Evolutionary conservation across 1,140 invertebrate species (phyloP).

Genomic region (Camponotus vicinus): DNA sequence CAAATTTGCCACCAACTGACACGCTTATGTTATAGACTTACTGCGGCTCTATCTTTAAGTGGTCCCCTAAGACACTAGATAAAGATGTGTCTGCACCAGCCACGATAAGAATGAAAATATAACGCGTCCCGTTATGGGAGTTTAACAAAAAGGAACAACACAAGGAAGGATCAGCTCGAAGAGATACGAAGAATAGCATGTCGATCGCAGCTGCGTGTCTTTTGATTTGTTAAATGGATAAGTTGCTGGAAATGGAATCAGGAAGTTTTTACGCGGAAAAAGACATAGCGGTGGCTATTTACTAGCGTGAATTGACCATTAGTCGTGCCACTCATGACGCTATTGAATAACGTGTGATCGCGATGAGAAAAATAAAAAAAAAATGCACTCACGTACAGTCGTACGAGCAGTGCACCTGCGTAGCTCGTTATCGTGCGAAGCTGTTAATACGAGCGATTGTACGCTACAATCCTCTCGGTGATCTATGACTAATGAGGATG

Average conservation of each 20-base stretch:
- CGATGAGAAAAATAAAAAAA: constrained; percentile 22
- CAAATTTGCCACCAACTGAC: constrained; percentile 84
- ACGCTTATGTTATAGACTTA: constrained; percentile 83
- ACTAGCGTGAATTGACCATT: constrained; percentile 44
- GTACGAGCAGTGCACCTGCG: constrained; percentile 49
- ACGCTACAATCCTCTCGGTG: constrained; percentile 23
- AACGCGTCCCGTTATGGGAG: not conserved
- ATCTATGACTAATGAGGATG: constrained; percentile 58
- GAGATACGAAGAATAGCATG: not conserved
- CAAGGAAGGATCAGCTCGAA: not conserved
- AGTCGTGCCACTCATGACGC: constrained; percentile 24
- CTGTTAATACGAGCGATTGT: constrained; percentile 49
- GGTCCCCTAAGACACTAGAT: constrained; percentile 65
- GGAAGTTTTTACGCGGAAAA: constrained; percentile 20
- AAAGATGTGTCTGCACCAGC: constrained; percentile 59
- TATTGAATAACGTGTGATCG: constrained; percentile 30
- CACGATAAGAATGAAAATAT: not conserved
- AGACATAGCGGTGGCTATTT: constrained; percentile 16
- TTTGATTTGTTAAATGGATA: not conserved
- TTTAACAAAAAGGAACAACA: not conserved
- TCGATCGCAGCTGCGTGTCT: not conserved
- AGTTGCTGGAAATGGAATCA: not conserved
- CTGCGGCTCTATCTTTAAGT: constrained; percentile 73
- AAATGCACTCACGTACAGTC: not conserved
- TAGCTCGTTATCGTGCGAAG: constrained; percentile 54